Evolutionary conservation across 2,888 invertebrate species (phyloP).

Genomic region (Phasia obesa): DNA sequence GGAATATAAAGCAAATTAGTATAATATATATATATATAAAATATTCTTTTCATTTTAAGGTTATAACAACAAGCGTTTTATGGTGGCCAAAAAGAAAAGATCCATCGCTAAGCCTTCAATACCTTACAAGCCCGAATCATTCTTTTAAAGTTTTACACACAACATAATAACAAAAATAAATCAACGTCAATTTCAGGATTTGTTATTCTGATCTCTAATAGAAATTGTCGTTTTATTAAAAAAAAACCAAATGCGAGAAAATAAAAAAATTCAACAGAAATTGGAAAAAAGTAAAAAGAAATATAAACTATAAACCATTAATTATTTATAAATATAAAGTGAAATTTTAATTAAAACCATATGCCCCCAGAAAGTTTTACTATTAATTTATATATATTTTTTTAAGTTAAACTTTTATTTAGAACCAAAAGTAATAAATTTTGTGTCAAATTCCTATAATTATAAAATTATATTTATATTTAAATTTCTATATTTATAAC

Average conservation of each 20-base stretch:
- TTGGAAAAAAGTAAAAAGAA: constrained; percentile 46
- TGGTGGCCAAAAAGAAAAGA: constrained; percentile 82
- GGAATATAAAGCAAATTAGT: too few species aligned
- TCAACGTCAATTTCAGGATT: not conserved
- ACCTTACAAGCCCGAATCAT: constrained; percentile 78
- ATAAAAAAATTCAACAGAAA: constrained; percentile 10
- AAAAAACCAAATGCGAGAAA: too few species aligned
- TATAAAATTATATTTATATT: not conserved
- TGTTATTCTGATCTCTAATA: not conserved
- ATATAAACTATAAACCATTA: constrained; percentile 38
- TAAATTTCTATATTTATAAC: too few species aligned
- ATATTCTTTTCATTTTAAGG: constrained; percentile 73
- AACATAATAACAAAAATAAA: not conserved
- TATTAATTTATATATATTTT: not conserved
- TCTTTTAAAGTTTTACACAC: constrained; percentile 74
- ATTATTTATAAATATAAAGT: constrained; percentile 5
- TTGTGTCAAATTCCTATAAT: constrained; percentile 52
- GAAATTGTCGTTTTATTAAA: constrained; percentile 7
- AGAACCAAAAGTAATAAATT: not conserved
- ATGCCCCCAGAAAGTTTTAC: constrained; percentile 42
- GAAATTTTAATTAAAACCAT: not conserved
- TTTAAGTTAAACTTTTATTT: not conserved
- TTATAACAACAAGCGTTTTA: constrained; percentile 80
- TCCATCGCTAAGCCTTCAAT: constrained; percentile 77
- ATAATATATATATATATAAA: too few species aligned